Base-by-base conservation (phyloP, 2,113 vertebrate species). In the Pterocles burchelli region DNA sequence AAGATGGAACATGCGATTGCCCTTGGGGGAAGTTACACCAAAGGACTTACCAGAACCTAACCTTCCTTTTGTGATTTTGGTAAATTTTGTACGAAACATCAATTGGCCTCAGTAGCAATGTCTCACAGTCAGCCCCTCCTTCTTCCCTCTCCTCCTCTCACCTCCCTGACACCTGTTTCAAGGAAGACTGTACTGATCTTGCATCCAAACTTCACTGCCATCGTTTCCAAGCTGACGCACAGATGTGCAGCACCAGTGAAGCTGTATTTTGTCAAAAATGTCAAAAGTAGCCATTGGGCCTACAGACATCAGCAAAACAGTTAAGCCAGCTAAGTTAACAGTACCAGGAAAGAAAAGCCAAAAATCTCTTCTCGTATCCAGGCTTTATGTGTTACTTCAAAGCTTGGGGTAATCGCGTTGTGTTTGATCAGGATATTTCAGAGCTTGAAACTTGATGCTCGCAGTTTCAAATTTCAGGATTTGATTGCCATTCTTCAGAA, bases 371-470 rank as follows among this genome's bases (percentile, higher is more conserved):
- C 72, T 82, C 43, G n/a, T 16, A 18, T 63, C 43, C 13, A 78
- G 38, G 6, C 43, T 88, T 93, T n/a, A 41, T 51, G 2, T 57
- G 19, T 87, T 87, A 55, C 66, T 20, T 82, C 26, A 68, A 41
- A 79, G 92, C 81, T 79, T 95, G 87, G 67, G 55, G 45, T 83
- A 83, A 80, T 85, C 4, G 3, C 2, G 0, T 75, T 81, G 29
- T 38, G 46, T 88, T 88, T 91, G 43, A 26, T 96, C 84, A 91
- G 84, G 74, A 48, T 77, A 73, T 77, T 95, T 92, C 85, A 48
- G 48, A 87, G 86, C 52, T 68, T 85, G 92, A 94, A 94, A 94
- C 10, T 82, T 76, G n/a, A 94, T 59, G 43, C 33, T 80, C 38
- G 29, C 13, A 6, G 81, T 74, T 65, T 97, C 51, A 66, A 41